phyloP scores from a whole-genome alignment of 2,113 vertebrate genomes.

The Mellivora capensis region DNA sequence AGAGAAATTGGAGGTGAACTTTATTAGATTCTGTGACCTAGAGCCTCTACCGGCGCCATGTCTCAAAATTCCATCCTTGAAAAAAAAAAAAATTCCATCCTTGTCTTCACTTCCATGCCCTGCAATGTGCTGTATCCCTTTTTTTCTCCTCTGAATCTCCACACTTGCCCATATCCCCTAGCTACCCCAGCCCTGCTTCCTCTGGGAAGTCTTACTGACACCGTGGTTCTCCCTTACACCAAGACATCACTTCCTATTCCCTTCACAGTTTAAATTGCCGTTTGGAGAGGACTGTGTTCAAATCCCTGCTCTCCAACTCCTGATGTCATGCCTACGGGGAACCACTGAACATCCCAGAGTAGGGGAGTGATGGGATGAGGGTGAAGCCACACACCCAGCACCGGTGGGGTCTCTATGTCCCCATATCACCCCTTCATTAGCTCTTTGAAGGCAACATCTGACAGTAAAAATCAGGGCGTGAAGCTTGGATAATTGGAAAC shows the following conservation, averaged over 20 bases:
- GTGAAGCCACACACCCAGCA: rapidly evolving
- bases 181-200: background rate
- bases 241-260: too few relatives aligned
- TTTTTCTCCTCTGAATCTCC: background rate
- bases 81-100: background rate
- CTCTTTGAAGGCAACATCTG: background rate
- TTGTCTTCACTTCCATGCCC: background rate
- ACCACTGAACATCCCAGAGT: too few relatives aligned
- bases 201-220: background rate
- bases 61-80: background rate
- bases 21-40: background rate
- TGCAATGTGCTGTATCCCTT: background rate
- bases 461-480: background rate
- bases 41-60: background rate
- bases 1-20: background rate
- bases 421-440: background rate
- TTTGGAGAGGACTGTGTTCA: background rate
- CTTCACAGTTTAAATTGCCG: background rate
- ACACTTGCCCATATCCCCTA: background rate
- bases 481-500: slow-evolving; percentile 16
- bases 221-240: background rate
- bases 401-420: background rate
- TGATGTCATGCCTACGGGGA: background rate
- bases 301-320: background rate
- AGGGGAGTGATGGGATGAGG: rapidly evolving